phyloP scores from a whole-genome alignment of 2,888 invertebrate genomes.

The Notodonta dromedarius region DNA sequence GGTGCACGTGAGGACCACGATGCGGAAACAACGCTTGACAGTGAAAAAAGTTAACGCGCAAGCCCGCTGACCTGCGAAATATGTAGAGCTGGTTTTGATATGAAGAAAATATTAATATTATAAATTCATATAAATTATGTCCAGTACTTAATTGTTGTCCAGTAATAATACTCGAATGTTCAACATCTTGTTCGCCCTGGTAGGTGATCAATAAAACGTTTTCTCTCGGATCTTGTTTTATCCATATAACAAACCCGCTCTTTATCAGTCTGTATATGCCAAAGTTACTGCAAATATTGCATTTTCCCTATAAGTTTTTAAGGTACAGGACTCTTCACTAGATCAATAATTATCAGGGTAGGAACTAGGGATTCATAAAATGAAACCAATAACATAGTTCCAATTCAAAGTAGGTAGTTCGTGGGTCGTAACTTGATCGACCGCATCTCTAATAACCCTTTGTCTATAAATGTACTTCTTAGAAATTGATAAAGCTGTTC shows the following conservation, averaged over 20 bases:
- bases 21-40: slow-evolving; percentile 34
- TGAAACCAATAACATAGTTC: too few relatives aligned
- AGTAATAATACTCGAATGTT: not conserved
- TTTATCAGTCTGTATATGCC: too few relatives aligned
- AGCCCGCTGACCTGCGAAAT: slow-evolving; percentile 31
- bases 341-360: too few relatives aligned
- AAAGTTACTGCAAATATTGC: too few relatives aligned
- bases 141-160: not conserved
- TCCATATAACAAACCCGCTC: not conserved
- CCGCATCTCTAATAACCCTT: not conserved
- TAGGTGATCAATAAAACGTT: not conserved
- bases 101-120: slow-evolving; percentile 28
- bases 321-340: too few relatives aligned
- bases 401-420: too few relatives aligned
- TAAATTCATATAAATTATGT: slow-evolving; percentile 14
- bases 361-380: too few relatives aligned
- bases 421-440: not conserved
- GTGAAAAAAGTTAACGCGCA: slow-evolving; percentile 32
- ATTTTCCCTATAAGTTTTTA: too few relatives aligned
- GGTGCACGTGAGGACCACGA: slow-evolving; percentile 24
- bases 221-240: not conserved
- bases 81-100: slow-evolving; percentile 39
- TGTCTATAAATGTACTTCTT: slow-evolving; percentile 1
- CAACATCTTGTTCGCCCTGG: not conserved
- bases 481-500: not conserved